phyloP scores from a whole-genome alignment of 2,888 invertebrate genomes.

The Plutella xylostella region DNA sequence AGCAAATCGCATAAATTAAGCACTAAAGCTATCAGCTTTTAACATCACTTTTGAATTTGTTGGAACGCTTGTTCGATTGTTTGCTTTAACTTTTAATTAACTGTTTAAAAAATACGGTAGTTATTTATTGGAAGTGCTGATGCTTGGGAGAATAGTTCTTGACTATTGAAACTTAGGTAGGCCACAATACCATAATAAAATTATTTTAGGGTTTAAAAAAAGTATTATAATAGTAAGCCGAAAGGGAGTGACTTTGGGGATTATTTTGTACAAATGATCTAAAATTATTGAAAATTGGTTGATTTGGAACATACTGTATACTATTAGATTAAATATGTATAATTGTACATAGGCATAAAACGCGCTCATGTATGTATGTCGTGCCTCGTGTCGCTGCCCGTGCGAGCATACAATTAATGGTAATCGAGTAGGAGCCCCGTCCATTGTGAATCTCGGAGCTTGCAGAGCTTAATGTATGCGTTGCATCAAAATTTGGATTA shows the following conservation, averaged over 20 bases:
- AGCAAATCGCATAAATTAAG: constrained; percentile 52
- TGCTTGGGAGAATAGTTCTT: too few species aligned
- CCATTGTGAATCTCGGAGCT: not conserved
- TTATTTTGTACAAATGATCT: too few species aligned
- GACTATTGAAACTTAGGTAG: too few species aligned
- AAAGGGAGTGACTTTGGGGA: too few species aligned
- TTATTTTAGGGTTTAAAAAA: too few species aligned
- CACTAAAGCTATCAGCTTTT: constrained; percentile 30
- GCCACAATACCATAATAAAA: too few species aligned
- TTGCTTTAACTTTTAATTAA: not conserved
- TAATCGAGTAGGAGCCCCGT: not conserved
- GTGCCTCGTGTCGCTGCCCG: constrained; percentile 40
- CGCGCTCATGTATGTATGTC: constrained; percentile 60
- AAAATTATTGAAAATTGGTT: too few species aligned
- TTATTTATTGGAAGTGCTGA: too few species aligned
- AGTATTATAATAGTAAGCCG: too few species aligned
- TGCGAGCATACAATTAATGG: constrained; percentile 19
- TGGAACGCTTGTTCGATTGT: not conserved
- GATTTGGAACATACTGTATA: constrained; percentile 42
- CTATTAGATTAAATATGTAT: constrained; percentile 29
- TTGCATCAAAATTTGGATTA: too few species aligned
- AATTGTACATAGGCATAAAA: constrained; percentile 64
- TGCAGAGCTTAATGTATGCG: too few species aligned
- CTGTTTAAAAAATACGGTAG: not conserved
- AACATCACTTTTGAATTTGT: constrained; percentile 22